A percentile compares a stretch with the other conserved stretches of the same genome.
These are phyloP conservation scores for Brassicogethes aeneus DNA, from an alignment of 2,888 invertebrate genomes.

Conservation along the genomic window DNA sequence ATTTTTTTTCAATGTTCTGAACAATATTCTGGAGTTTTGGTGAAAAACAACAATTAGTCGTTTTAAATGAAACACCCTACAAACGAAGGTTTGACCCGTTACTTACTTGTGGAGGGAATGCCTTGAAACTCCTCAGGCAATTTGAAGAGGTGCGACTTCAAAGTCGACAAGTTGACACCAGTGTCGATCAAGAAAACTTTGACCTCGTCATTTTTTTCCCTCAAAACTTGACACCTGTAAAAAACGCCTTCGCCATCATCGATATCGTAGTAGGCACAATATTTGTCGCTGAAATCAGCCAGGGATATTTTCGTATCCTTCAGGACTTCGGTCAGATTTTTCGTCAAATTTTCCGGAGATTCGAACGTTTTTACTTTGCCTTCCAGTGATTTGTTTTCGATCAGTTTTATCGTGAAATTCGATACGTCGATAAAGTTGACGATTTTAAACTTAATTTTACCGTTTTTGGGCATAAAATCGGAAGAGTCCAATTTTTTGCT, in stretches of 20 bases:
- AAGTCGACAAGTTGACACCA: slow-evolving; percentile 42
- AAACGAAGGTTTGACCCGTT: too few species aligned
- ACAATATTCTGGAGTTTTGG: too few species aligned
- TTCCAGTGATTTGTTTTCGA: slow-evolving; percentile 38
- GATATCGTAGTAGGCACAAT: slow-evolving; percentile 20
- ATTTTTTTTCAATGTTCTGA: too few species aligned
- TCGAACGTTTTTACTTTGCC: slow-evolving; percentile 4
- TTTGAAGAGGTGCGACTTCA: slow-evolving; percentile 41
- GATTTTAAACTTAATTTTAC: slow-evolving; percentile 50
- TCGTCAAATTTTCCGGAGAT: not conserved
- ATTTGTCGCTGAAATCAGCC: not conserved
- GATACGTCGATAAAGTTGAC: slow-evolving; percentile 51
- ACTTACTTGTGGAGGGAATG: slow-evolving; percentile 40
- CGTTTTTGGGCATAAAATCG: slow-evolving; percentile 46
- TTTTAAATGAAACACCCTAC: too few species aligned
- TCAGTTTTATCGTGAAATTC: slow-evolving; percentile 50
- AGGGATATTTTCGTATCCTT: not conserved
- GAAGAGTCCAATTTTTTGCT: slow-evolving; percentile 45
- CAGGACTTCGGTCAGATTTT: not conserved
- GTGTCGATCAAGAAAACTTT: slow-evolving; percentile 53
- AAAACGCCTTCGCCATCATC: slow-evolving; percentile 16
- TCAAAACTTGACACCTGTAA: slow-evolving; percentile 20
- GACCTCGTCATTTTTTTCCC: slow-evolving; percentile 25
- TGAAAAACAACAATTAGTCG: too few species aligned
- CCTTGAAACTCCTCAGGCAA: slow-evolving; percentile 45